Evolutionary conservation across 2,797 vertebrate genomes (phyloP), one percentile per base, ranked within the genome.

Genomic region (Amblyopsis hoosieri): DNA sequence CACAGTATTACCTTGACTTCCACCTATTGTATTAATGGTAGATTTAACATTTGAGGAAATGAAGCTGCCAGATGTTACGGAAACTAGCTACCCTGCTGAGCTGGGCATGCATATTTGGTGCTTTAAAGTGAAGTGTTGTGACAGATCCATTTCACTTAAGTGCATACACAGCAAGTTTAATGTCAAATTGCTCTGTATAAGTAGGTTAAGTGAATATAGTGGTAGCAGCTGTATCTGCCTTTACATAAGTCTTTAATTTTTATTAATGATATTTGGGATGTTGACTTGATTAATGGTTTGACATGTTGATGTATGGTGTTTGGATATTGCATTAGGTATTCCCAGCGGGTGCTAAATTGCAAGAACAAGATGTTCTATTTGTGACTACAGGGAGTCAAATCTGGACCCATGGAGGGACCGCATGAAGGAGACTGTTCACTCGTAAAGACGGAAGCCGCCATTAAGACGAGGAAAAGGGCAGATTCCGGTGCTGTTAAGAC

Each of bases 391-490:
- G 92, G 91, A 11, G 54, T 79, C 1, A 91, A 76, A 49, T 79
- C 58, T 42, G 87, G 84, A 48, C 64, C 80, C 37, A 62, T 65
- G 11, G 76, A 29, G 11, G 79, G 56, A 69, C 72, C 76, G 19
- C 85, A 83, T 56, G 88, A 89, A 66, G 83, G 81, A 55, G 85
- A 91, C 57, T 79, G 87, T 62, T 83, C 84, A 17, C 76, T 94
- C 61, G 80, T 90, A 57, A 94, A 91, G 89, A 84, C 90, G 0
- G 93, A 94, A 54, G 64, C 83, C 57, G 71, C 85, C 12, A 69
- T 80, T 48, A 86, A 76, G 65, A 79, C 81, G 57, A 91, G 85
- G 78, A 94, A 69, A 76, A 92, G 74, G 55, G 17, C 77, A n/a
- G 94, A 93, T 42, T 71, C 67, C 9, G 60, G 58, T n/a, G 23